Evolutionary conservation across 2,113 vertebrate genomes (phyloP).

Genomic region (Regulus satrapa): DNA sequence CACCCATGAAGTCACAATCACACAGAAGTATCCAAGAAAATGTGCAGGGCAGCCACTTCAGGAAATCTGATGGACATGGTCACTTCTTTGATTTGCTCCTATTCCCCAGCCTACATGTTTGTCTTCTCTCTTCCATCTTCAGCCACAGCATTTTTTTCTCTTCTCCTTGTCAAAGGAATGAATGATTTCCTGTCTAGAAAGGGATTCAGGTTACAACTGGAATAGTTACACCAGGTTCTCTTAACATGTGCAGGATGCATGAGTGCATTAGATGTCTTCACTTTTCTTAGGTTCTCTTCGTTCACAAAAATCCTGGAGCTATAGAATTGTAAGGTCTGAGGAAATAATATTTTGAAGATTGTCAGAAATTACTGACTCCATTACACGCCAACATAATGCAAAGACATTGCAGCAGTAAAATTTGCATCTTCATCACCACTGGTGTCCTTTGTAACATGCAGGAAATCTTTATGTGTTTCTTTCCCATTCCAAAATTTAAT

Average conservation of each 20-base stretch:
- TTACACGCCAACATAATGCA: background rate
- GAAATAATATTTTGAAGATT: background rate
- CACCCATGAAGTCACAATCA: background rate
- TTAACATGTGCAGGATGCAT: background rate
- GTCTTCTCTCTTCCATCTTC: background rate
- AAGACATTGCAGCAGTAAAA: background rate
- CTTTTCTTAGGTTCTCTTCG: background rate
- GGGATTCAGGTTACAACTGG: background rate
- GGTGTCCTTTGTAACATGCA: background rate
- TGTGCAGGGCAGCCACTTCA: background rate
- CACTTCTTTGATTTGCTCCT: background rate
- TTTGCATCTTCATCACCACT: background rate
- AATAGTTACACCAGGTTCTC: background rate
- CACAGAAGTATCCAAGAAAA: background rate
- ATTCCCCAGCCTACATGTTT: background rate
- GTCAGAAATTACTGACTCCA: background rate
- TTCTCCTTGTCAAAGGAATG: background rate
- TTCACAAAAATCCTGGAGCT: background rate
- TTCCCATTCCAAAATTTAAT: background rate
- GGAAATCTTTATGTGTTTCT: background rate
- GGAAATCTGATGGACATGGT: background rate
- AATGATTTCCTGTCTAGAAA: background rate
- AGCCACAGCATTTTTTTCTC: background rate
- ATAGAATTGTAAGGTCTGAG: background rate
- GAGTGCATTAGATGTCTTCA: background rate